Evolutionary conservation across 2,888 invertebrate species (phyloP).

Genomic region (Baronia brevicornis): DNA sequence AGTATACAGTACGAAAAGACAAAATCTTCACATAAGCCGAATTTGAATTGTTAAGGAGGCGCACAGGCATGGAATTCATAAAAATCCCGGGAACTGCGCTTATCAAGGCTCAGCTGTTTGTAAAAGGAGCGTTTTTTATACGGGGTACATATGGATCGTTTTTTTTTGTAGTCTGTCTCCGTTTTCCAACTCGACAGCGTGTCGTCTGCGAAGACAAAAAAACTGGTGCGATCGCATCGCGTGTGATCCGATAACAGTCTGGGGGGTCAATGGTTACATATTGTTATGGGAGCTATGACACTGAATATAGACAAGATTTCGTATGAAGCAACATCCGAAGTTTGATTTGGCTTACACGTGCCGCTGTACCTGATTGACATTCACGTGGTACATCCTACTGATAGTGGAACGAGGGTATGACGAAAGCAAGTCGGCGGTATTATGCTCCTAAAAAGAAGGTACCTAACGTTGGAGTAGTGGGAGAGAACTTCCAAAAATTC

Average conservation of each 20-base stretch:
- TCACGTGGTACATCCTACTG: too few species aligned
- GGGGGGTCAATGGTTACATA: constrained; percentile 49
- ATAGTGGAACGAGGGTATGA: too few species aligned
- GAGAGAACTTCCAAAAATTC: too few species aligned
- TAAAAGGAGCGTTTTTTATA: constrained; percentile 43
- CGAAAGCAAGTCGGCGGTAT: too few species aligned
- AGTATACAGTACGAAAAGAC: neutral
- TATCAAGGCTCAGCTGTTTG: constrained; percentile 60
- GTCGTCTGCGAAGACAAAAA: constrained; percentile 44
- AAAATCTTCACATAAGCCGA: neutral
- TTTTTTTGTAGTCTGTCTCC: constrained; percentile 28
- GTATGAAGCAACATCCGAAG: too few species aligned
- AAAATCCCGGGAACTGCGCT: constrained; percentile 18
- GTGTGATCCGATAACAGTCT: constrained; percentile 49
- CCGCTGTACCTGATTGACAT: too few species aligned
- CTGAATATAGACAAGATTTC: too few species aligned
- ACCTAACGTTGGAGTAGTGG: too few species aligned
- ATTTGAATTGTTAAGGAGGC: neutral
- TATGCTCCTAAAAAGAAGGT: too few species aligned
- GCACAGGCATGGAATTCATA: constrained; percentile 2
- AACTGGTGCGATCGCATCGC: constrained; percentile 41
- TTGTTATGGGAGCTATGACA: constrained; percentile 29
- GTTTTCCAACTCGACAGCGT: constrained; percentile 21
- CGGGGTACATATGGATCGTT: constrained; percentile 39
- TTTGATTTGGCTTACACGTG: too few species aligned